phyloP scores from a whole-genome alignment of 2,113 vertebrate species.

The Oreochromis spilurus region DNA sequence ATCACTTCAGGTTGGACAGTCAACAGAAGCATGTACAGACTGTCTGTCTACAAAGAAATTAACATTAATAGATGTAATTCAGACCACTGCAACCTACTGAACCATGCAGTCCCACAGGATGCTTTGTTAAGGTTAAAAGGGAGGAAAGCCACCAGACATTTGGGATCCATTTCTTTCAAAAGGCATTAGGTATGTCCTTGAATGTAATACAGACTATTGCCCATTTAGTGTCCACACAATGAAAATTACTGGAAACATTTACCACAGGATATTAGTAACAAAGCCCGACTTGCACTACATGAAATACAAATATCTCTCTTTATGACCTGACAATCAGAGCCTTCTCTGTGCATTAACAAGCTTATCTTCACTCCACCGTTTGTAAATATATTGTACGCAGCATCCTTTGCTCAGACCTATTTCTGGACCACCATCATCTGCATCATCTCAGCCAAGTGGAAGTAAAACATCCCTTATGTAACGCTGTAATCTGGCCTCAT shows the following conservation, averaged over 20 bases:
- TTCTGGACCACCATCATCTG: conserved; percentile 46
- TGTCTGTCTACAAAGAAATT: neutral
- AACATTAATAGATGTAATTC: neutral
- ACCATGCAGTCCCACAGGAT: neutral
- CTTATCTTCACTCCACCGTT: neutral
- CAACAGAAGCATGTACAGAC: neutral
- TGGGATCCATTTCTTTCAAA: neutral
- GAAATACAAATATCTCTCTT: neutral
- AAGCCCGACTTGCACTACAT: neutral
- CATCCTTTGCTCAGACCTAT: conserved; percentile 30
- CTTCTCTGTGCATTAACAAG: neutral
- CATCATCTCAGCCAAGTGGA: conserved; percentile 41
- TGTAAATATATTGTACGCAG: conserved; percentile 1
- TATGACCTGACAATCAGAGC: neutral
- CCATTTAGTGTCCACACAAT: neutral
- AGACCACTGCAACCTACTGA: neutral
- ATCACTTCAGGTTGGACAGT: neutral
- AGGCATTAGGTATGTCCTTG: neutral
- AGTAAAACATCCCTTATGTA: conserved; percentile 54
- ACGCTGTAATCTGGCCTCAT: conserved; percentile 15
- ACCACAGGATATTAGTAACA: neutral
- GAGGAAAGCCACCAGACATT: neutral
- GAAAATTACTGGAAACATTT: neutral
- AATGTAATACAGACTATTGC: neutral
- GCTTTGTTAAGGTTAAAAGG: conserved; percentile 9